Base-by-base conservation (phyloP, 1,140 invertebrate genomes). In the Eumeta japonica region DNA sequence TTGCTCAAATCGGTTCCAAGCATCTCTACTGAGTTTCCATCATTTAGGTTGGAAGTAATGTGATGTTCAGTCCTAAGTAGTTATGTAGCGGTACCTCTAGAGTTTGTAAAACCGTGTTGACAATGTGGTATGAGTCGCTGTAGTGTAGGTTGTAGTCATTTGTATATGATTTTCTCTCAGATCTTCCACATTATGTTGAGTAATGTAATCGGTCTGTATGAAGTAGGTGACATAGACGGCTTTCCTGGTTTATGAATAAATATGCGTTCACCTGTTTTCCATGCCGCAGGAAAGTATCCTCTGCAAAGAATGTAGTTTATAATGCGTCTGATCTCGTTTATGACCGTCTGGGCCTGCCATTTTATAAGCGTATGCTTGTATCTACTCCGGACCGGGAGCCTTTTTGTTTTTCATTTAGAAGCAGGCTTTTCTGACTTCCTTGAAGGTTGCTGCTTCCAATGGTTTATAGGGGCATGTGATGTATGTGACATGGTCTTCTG, bases 151-250 rank as follows among this genome's bases (percentile, higher is more conserved):
- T n/a, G n/a, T n/a, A n/a, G n/a, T n/a, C n/a, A n/a, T n/a, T 32
- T 19, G 28, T 17, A 29, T 13, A 38, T 38, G 2, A 41, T 16
- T 11, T 32, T 13, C 13, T 41, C 39, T 13, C 32, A 41, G 5
- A 41, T 2, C 15, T 41, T 41, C 10, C 39, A 31, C 32, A 41
- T 35, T 3, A 41, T 41, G 27, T 32, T 35, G 7, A 41, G 39
- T 13, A 41, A 20, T 12, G 39, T 41, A 12, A 41, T 41, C 3
- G 39, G 39, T 16, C 39, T 3, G 15, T 41, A 41, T 7, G 37
- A 35, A 24, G 16, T 9, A 9, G 39, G 19, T 5, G 28, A n/a
- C 4, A 5, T 27, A 16, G 17, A 14, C 7, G 19, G 2, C 19
- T 41, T 41, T 3, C 39, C 39, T 2, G 31, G 3, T 19, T 41